Evolutionary conservation across 2,113 vertebrate species (phyloP), one percentile per base, ranked within the genome.

Genomic region (Opisthocomus hoazin): DNA sequence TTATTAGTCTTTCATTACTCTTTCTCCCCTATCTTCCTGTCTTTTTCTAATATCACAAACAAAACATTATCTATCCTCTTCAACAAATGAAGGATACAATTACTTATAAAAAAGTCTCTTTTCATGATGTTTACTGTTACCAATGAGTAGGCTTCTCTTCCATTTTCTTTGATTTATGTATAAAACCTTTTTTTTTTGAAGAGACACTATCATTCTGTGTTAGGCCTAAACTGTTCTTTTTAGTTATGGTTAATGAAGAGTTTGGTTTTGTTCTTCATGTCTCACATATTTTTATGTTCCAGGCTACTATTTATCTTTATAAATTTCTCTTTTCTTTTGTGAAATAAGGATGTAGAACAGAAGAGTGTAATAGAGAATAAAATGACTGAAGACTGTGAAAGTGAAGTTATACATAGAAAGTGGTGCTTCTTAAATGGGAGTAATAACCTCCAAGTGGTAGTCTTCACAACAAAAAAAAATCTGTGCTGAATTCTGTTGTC

Each of bases 131-230:
- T 96, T 93, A 53, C 13, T 70, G 12, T 90, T 77, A 87, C 87
- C 57, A 93, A 15, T 95, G 50, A 87, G 18, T 63, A 68, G 14
- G 15, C 8, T 92, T 93, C 60, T 60, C 37, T 79, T 60, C 21
- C 11, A 34, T 94, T 97, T 94, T 61, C 34, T 95, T 93, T 96
- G 32, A 95, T 92, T 94, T 70, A 90, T 3, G 63, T 91, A 70
- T 37, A 89, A 96, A 83, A 2, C 5, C 3, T 36, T 94, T 89
- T 37, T 89, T 37, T 90, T 93, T 88, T 84, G 32, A 95, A 91
- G 45, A 84, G 43, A 58, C 7, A 58, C 64, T 77, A 88, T 90
- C 8, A 60, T 68, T 94, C 74, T 89, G 12, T 53, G 23, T 54
- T 69, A 92, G 15, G 17, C 9, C 41, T 70, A 83, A 94, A 92